These are phyloP conservation scores for Cloeon dipterum DNA, from an alignment of 2,888 invertebrate genomes.

Conservation along the genomic window DNA sequence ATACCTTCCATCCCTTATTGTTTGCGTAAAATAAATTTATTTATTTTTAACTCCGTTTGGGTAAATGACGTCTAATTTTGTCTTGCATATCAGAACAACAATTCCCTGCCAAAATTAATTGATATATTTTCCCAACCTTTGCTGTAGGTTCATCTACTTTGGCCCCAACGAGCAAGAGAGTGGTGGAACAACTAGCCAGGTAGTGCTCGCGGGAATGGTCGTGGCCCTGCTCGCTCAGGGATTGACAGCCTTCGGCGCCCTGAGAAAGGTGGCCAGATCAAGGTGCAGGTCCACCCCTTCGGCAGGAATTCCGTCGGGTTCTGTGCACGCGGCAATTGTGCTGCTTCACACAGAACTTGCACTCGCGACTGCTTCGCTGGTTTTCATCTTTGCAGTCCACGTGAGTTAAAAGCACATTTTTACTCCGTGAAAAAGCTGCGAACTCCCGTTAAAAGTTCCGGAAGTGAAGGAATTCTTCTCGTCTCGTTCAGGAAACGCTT, in stretches of 20 bases:
- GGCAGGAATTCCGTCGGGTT: conserved; percentile 25
- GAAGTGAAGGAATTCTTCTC: too few relatives aligned
- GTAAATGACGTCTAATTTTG: too few relatives aligned
- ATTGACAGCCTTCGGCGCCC: conserved; percentile 14
- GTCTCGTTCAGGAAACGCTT: too few relatives aligned
- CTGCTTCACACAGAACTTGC: conserved; percentile 33
- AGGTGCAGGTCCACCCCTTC: conserved; percentile 7
- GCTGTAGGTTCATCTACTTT: conserved; percentile 12
- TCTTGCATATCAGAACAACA: too few relatives aligned
- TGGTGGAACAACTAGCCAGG: conserved; percentile 7
- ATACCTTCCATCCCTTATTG: too few relatives aligned
- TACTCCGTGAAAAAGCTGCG: too few relatives aligned
- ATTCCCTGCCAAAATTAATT: too few relatives aligned
- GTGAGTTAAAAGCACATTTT: too few relatives aligned
- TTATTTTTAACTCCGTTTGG: too few relatives aligned
- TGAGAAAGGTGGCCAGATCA: neutral
- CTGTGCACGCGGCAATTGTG: conserved; percentile 18
- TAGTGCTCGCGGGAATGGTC: conserved; percentile 24
- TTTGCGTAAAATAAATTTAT: too few relatives aligned
- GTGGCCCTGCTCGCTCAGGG: conserved; percentile 25
- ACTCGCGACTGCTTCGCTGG: conserved; percentile 31
- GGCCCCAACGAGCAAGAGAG: conserved; percentile 6
- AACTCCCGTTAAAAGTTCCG: too few relatives aligned
- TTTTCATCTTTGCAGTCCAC: conserved; percentile 40
- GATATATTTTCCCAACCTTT: too few relatives aligned